A percentile compares a stretch with the other conserved stretches of the same genome.
phyloP scores from a whole-genome alignment of 2,888 invertebrate species.

The Drosophila phalerata region DNA sequence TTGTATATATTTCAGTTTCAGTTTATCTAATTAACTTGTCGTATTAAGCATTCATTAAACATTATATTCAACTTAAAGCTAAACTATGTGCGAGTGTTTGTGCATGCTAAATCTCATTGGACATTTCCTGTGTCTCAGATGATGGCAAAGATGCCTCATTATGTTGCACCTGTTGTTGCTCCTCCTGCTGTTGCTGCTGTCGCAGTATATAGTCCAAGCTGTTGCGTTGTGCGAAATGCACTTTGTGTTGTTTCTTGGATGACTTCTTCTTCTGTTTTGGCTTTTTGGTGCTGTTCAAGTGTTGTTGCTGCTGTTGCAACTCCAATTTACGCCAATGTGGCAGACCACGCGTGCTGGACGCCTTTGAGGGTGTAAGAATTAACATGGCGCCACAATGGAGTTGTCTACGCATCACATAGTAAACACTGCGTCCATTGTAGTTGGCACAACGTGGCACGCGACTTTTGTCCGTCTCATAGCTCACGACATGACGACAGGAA shows the following conservation, averaged over 20 bases:
- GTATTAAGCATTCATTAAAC: slow-evolving; percentile 13
- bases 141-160: slow-evolving; percentile 22
- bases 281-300: slow-evolving; percentile 20
- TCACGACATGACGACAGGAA: slow-evolving; percentile 78
- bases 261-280: slow-evolving; percentile 23
- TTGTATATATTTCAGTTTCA: slow-evolving; percentile 42
- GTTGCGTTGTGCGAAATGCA: slow-evolving; percentile 53
- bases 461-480: slow-evolving; percentile 87
- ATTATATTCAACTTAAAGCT: slow-evolving; percentile 38
- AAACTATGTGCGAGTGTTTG: slow-evolving; percentile 25
- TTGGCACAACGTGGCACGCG: slow-evolving; percentile 88
- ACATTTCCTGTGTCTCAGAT: slow-evolving; percentile 36
- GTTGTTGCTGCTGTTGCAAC: slow-evolving; percentile 19
- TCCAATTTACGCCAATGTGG: slow-evolving; percentile 64
- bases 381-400: slow-evolving; percentile 84
- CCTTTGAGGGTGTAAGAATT: slow-evolving; percentile 27
- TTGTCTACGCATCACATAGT: slow-evolving; percentile 88
- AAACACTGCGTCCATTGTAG: slow-evolving; percentile 88
- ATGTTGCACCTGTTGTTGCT: slow-evolving; percentile 16
- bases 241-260: slow-evolving; percentile 30
- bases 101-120: slow-evolving; percentile 54
- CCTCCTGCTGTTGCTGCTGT: slow-evolving; percentile 26
- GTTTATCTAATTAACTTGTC: slow-evolving; percentile 25
- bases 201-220: slow-evolving; percentile 53
- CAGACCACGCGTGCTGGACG: slow-evolving; percentile 36